Evolutionary conservation across 2,113 vertebrate species (phyloP).

Genomic region (Phasianus colchicus): DNA sequence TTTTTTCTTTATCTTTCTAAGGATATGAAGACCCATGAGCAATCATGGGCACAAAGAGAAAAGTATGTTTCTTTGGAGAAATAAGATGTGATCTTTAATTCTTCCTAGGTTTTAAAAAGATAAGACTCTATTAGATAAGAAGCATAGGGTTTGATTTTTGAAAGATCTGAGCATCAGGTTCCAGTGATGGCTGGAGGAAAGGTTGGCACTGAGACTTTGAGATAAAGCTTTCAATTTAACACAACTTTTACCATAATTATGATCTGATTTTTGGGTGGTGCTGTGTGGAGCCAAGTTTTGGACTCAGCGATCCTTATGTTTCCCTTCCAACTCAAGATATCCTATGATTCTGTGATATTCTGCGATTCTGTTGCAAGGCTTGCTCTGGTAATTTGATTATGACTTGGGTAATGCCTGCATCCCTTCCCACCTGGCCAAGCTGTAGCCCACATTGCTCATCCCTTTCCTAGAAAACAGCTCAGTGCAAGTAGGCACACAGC

Average conservation of each 20-base stretch:
- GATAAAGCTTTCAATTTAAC: neutral
- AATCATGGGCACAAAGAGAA: neutral
- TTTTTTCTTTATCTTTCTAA: neutral
- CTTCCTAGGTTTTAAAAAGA: neutral
- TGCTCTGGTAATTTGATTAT: fast-evolving
- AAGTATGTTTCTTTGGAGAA: neutral
- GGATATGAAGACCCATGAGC: neutral
- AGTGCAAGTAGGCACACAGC: neutral
- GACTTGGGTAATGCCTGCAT: neutral
- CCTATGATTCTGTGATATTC: neutral
- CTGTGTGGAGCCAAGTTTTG: no score
- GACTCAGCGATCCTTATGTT: no score
- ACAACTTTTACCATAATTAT: neutral
- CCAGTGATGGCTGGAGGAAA: neutral
- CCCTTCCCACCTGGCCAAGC: neutral
- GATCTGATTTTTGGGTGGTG: no score
- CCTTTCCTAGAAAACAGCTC: slow-evolving; percentile 19
- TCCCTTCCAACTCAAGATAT: no score
- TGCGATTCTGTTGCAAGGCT: neutral
- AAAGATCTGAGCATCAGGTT: neutral
- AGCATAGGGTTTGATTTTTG: neutral
- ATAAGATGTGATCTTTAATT: neutral
- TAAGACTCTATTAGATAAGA: neutral
- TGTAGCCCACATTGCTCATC: neutral
- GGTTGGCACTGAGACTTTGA: neutral